phyloP scores from a whole-genome alignment of 2,888 invertebrate genomes.

The Sinopyrophorus schimmeli region DNA sequence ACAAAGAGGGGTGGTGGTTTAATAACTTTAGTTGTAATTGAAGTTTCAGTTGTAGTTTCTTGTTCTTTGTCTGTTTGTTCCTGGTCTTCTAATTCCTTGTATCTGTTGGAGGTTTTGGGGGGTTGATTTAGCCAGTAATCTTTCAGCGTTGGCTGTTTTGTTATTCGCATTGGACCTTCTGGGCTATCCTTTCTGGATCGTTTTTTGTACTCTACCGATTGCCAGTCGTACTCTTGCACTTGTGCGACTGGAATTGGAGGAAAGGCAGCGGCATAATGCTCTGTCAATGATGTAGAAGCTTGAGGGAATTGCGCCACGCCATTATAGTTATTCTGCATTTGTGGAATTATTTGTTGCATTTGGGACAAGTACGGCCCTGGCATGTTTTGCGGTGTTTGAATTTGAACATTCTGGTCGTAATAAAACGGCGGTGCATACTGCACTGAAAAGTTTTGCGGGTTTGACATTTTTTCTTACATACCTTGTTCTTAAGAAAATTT shows the following conservation, averaged over 20 bases:
- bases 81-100: slow-evolving; percentile 4
- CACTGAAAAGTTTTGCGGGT: slow-evolving; percentile 2
- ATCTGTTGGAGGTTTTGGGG: slow-evolving; percentile 1
- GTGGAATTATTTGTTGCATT: not conserved
- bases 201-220: slow-evolving; percentile 6
- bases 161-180: not conserved
- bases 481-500: not conserved
- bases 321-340: not conserved
- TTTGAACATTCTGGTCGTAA: not conserved
- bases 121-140: not conserved
- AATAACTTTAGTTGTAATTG: not conserved
- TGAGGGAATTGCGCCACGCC: not conserved
- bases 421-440: slow-evolving; percentile 1
- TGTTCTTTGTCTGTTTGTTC: not conserved
- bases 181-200: slow-evolving; percentile 1
- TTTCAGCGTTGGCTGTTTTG: slow-evolving; percentile 1
- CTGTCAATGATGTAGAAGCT: not conserved
- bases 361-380: slow-evolving; percentile 3
- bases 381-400: not conserved
- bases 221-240: slow-evolving; percentile 5
- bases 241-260: slow-evolving; percentile 4
- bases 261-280: slow-evolving; percentile 7
- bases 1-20: slow-evolving; percentile 6
- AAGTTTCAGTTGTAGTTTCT: not conserved
- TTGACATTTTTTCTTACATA: slow-evolving; percentile 8